Base-by-base conservation (phyloP, 2,888 invertebrate species). In the Chloroclysta siterata region DNA sequence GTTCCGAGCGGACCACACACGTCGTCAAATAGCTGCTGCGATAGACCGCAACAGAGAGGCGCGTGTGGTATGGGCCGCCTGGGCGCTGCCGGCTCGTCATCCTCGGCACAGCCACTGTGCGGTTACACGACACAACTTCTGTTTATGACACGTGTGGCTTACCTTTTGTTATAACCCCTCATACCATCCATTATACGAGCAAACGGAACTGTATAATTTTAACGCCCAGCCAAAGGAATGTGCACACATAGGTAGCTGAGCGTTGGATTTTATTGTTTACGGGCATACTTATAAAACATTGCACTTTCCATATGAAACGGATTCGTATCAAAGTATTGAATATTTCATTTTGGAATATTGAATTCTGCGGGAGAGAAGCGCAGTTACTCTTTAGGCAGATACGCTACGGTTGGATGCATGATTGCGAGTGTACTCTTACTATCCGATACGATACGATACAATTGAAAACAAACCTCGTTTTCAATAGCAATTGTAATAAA, bases 341-440 rank as follows among this genome's bases (percentile, higher is more conserved):
- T 87, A 85, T 87, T 86, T 83, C 83, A 86, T 83, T 81, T 80
- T 39, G 76, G 77, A 81, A 86, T 84, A 85, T 87, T 82, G 85
- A 84, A 85, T 84, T 57, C 74, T 73, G 76, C 69, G 75, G 65
- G 65, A 68, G 69, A 53, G 69, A 64, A 59, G 67, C 73, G 61
- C 65, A 65, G 72, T 65, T 68, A 64, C 70, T 71, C 67, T 71
- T 69, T 72, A 72, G 62, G 62, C 64, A 69, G 42, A 65, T 65
- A 65, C 57, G 66, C 68, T 55, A 64, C 57, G 62, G 62, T 65
- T 68, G 68, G 65, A 41, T 67, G 70, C 60, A 65, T 63, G 64
- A 70, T 69, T 69, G 69, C 17, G 17, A 46, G 17, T 68, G 60
- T 67, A 68, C 67, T 22, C 48, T 15, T 56, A 41, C 55, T 56